Percentiles rank a stretch among this genome's conserved stretches.
These are phyloP conservation scores for Coleophora deauratella DNA, from an alignment of 2,888 invertebrate genomes.

Conservation along the genomic window DNA sequence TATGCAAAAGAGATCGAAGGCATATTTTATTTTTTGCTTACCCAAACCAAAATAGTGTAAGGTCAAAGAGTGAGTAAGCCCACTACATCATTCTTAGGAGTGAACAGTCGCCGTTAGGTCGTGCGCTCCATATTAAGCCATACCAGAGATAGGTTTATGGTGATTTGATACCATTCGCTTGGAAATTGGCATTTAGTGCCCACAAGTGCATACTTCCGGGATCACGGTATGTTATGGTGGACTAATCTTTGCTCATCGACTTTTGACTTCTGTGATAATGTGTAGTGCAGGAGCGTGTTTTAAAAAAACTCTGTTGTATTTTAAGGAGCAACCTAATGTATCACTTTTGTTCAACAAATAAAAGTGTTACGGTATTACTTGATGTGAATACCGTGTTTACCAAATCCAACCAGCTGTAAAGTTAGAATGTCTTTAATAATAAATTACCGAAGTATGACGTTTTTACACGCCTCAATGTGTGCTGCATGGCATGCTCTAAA, in stretches of 20 bases:
- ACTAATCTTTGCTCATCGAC: background rate
- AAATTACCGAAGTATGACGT: too few species aligned
- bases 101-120: constrained; percentile 45
- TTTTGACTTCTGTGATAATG: background rate
- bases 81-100: constrained; percentile 42
- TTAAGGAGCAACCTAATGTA: too few species aligned
- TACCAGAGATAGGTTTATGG: constrained; percentile 59
- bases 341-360: too few species aligned
- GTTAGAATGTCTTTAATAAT: too few species aligned
- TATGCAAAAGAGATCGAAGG: too few species aligned
- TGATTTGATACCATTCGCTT: constrained; percentile 69
- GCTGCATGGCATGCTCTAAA: too few species aligned
- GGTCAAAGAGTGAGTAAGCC: constrained; percentile 33
- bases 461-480: too few species aligned
- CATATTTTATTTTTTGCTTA: background rate
- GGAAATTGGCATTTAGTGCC: constrained; percentile 59
- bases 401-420: too few species aligned
- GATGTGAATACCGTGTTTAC: too few species aligned
- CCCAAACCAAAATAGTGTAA: constrained; percentile 29
- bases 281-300: too few species aligned
- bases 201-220: constrained; percentile 31
- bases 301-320: too few species aligned
- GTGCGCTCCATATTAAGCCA: constrained; percentile 56
- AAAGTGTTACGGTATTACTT: too few species aligned
- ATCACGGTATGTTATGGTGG: constrained; percentile 1